Conservation (phyloP, 2,113 vertebrate species). For the Tylochromis polylepis region DNA sequence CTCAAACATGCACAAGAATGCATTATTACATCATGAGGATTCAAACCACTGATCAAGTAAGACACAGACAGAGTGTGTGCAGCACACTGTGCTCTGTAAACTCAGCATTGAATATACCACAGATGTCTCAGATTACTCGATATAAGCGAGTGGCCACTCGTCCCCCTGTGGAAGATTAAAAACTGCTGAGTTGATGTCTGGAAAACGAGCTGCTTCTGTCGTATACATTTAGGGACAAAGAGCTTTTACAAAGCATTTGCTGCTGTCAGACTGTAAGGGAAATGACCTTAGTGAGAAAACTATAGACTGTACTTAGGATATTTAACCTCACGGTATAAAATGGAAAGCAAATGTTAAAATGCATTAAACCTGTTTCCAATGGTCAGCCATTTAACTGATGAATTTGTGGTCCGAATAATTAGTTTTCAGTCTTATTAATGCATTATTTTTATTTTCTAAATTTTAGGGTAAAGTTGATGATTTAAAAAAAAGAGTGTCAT, state of each 20-base stretch:
- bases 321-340: background rate
- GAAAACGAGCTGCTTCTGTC: slow-evolving; percentile 22
- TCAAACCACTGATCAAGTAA: background rate
- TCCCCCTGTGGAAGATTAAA: slow-evolving; percentile 23
- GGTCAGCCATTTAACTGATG: background rate
- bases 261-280: background rate
- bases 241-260: background rate
- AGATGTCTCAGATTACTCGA: slow-evolving; percentile 2
- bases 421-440: too few species aligned
- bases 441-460: background rate
- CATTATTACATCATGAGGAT: background rate
- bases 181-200: slow-evolving; percentile 36
- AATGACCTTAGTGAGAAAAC: background rate
- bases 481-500: background rate
- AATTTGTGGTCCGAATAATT: background rate
- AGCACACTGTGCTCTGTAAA: background rate
- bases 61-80: background rate
- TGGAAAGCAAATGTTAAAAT: background rate
- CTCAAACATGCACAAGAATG: background rate
- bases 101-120: background rate
- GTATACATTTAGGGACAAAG: slow-evolving; percentile 11
- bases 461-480: background rate
- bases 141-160: background rate
- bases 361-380: background rate
- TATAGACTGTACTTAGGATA: background rate